Evolutionary conservation across 2,113 vertebrate genomes (phyloP), one percentile per base, ranked within the genome.

Genomic region (Charina bottae): DNA sequence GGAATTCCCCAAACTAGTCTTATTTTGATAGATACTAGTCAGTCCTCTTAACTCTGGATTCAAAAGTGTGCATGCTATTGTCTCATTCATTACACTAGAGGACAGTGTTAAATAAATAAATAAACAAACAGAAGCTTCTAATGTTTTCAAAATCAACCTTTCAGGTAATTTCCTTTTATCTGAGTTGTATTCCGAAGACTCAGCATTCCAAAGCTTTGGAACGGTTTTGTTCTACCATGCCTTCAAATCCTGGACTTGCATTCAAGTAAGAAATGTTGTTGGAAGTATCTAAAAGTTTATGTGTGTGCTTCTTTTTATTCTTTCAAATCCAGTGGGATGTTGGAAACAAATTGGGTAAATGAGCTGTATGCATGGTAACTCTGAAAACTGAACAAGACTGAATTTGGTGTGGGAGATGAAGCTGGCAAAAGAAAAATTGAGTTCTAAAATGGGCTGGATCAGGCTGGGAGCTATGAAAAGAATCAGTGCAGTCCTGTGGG

Each of bases 131-230:
- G 62, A 24, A 62, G 24, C 3, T 42, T 33, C 85, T 91, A 54
- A 64, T 7, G 33, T 85, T 93, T 58, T 83, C 53, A 92, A 42
- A 92, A 90, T 96, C 89, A 94, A 96, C 93, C 92, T 96, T 97
- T 96, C 98, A 99, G 99, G 98, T 99, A 92, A 98, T 99, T 95
- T 96, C 97, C 94, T 98, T 99, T 93, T 99, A 99, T 96, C 97
- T 99, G 97, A 98, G 98, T 97, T 98, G 98, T 96, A 97, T 99
- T 95, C 98, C 98, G 55, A 98, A 97, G 91, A 97, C 98, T 90
- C 98, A 99, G 92, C 98, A 98, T 97, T 98, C 98, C 93, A 97
- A 97, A 95, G 97, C 98, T 2, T 97, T 99, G 98, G 99, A 99
- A 97, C 97, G 98, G 86, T 98, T 99, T 94, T 97, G 97, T 94